These are phyloP conservation scores for Cettia cetti DNA, from an alignment of 2,113 vertebrate species.

Conservation along the genomic window DNA sequence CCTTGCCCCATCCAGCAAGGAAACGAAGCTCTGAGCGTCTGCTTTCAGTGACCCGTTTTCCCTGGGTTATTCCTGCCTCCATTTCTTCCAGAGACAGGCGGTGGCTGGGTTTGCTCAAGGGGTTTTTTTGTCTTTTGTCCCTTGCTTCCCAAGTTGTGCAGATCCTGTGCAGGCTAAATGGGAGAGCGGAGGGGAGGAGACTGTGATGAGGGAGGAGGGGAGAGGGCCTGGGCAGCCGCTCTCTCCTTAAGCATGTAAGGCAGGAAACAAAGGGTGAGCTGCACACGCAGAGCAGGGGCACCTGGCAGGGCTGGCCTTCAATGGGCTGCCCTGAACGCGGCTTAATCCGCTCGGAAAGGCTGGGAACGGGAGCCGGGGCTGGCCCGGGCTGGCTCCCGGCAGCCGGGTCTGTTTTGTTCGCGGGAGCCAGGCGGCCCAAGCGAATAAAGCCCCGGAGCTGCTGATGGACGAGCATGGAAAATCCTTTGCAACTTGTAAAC, in stretches of 20 bases:
- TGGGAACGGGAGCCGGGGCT: background rate
- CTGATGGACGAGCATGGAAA: background rate
- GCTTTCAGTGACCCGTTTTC: background rate
- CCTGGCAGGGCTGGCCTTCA: constrained; percentile 10
- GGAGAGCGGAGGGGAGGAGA: constrained; percentile 35
- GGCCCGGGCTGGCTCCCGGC: background rate
- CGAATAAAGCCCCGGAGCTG: background rate
- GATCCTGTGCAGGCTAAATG: background rate
- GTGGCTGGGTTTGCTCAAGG: background rate
- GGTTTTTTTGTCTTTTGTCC: background rate
- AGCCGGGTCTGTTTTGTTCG: background rate
- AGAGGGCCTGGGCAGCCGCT: background rate
- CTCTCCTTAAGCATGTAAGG: background rate
- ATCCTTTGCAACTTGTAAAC: background rate
- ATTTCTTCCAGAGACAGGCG: background rate
- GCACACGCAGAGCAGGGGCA: constrained; percentile 27
- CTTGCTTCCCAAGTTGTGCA: background rate
- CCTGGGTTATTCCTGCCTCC: background rate
- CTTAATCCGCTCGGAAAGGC: background rate
- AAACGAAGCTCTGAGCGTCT: background rate
- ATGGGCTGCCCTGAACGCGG: background rate
- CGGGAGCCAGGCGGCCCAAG: background rate
- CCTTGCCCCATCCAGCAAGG: rapidly evolving
- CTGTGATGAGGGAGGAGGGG: constrained; percentile 28
- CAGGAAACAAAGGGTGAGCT: constrained; percentile 55